phyloP scores from a whole-genome alignment of 92 coral and sea anemone genomes.

The Epizoanthus illoricatus region DNA sequence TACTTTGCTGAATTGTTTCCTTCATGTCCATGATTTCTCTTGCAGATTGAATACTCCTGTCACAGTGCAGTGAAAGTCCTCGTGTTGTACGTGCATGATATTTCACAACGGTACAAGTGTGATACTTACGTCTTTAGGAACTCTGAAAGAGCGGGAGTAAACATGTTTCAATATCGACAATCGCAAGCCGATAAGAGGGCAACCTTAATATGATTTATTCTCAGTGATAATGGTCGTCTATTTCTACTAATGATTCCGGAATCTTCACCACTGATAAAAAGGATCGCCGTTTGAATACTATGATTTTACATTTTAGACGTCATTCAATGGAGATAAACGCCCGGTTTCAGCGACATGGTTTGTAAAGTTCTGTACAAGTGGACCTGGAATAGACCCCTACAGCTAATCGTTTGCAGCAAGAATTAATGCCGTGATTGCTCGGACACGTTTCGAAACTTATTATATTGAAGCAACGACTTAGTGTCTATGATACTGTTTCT shows the following conservation, averaged over 20 bases:
- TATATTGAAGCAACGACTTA: constrained; percentile 34
- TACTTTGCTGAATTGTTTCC: not conserved
- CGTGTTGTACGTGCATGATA: no score
- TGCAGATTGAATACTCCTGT: no score
- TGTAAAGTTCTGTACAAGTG: constrained; percentile 18
- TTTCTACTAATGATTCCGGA: constrained; percentile 6
- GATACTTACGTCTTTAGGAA: not conserved
- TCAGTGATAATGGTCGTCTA: constrained; percentile 4
- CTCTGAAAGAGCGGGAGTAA: constrained; percentile 10
- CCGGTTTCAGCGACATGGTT: not conserved
- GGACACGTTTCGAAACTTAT: constrained; percentile 29
- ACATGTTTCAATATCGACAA: constrained; percentile 8
- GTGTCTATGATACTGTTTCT: constrained; percentile 12
- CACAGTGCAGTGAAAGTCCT: no score
- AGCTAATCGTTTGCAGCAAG: not conserved
- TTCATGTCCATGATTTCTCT: not conserved
- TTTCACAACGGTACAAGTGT: not conserved
- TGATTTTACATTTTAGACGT: not conserved
- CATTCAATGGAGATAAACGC: not conserved
- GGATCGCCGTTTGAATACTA: not conserved
- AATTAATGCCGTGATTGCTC: not conserved
- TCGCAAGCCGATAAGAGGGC: not conserved
- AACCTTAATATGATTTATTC: constrained; percentile 1
- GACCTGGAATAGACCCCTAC: not conserved
- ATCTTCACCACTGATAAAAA: not conserved